These are phyloP conservation scores for Harpalus rubripes DNA, from an alignment of 2,888 invertebrate genomes.

Conservation along the genomic window DNA sequence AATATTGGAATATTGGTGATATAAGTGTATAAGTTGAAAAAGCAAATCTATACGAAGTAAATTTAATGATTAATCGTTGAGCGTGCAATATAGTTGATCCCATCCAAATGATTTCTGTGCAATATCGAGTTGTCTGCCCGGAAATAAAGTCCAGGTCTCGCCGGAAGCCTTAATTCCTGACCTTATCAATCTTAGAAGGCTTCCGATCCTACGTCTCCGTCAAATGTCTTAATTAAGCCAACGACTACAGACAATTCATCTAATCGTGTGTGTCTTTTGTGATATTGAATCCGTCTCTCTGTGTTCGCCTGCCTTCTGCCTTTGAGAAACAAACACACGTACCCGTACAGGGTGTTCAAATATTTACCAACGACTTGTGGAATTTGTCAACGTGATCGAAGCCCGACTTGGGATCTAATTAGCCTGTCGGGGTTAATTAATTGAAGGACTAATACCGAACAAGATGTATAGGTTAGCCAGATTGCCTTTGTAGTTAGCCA, in stretches of 20 bases:
- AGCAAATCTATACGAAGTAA: background rate
- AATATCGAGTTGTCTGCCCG: conserved; percentile 46
- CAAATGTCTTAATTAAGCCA: conserved; percentile 64
- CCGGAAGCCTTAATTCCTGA: conserved; percentile 63
- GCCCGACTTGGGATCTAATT: background rate
- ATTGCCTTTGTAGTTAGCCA: no score
- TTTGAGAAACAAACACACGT: background rate
- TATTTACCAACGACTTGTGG: conserved; percentile 44
- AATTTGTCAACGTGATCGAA: conserved; percentile 33
- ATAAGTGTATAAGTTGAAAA: no score
- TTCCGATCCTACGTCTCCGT: conserved; percentile 57
- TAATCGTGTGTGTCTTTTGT: conserved; percentile 63
- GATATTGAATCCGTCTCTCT: conserved; percentile 56
- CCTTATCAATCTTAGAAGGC: conserved; percentile 64
- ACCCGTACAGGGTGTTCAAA: conserved; percentile 15
- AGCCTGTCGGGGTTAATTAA: background rate
- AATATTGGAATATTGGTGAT: no score
- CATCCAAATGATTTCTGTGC: conserved; percentile 48
- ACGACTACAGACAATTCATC: conserved; percentile 64
- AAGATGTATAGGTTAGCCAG: no score
- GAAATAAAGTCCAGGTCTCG: conserved; percentile 51
- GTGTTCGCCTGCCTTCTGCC: background rate
- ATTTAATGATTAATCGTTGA: no score
- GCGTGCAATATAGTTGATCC: background rate
- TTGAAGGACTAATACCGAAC: background rate